Evolutionary conservation across 2,113 vertebrate genomes (phyloP), one percentile per base, ranked within the genome.

Genomic region (Leptosomus discolor): DNA sequence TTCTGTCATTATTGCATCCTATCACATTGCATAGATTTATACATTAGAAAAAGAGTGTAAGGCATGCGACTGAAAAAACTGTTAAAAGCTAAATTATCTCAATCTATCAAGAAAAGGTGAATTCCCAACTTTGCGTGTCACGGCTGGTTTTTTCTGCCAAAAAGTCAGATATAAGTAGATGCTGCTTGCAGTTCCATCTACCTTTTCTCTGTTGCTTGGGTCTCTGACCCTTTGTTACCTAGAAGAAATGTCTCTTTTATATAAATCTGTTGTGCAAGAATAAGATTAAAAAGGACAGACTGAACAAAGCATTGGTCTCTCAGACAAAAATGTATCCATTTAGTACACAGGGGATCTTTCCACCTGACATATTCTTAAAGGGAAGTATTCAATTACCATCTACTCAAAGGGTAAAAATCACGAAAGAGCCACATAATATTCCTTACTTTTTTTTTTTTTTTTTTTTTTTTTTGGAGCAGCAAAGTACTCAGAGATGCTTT

Each of bases 301-400:
- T 15, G 97, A 98, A 98, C 97, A 98, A 98, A 98, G 96, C 91
- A 24, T 15, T 70, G 39, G 78, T 90, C 77, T 90, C 56, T 64
- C 69, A 94, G 87, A 95, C 81, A 94, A 95, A 97, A 91, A 85
- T 20, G 75, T 85, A 92, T 96, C 97, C 98, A 98, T 97, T 98
- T 98, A 97, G 97, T 94, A 98, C 98, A 98, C 95, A 98, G 91
- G 88, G 60, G 90, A 95, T 98, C 97, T 95, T 96, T 97, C 97
- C 96, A 96, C 94, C 98, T 97, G 97, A 98, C 94, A 92, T 97
- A 82, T 85, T 98, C 98, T 97, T 92, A 97, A 97, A 98, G 97
- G 90, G 93, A 98, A 97, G 94, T 97, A 97, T 98, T 98, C 98
- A 98, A 97, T 98, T 98, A 98, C 81, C 78, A 87, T 79, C 67